Evolutionary conservation across 2,797 vertebrate species (phyloP), one percentile per base, ranked within the genome.

Genomic region (Helarctos malayanus): DNA sequence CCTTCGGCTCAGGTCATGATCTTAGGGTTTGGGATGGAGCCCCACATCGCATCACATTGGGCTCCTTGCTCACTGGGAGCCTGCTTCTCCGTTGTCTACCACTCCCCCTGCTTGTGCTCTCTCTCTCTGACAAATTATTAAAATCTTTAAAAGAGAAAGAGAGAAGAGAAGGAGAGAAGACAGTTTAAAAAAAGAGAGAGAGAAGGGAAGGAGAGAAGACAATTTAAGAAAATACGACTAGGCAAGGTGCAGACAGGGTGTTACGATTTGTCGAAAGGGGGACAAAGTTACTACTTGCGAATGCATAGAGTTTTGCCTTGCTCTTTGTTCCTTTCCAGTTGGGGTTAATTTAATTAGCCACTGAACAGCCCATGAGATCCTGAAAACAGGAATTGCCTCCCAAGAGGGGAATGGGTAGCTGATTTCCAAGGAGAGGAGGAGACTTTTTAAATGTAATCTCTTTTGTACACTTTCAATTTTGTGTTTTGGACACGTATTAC

Each of bases 381-480:
- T 49, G 56, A 38, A 45, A 79, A 73, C 10, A 63, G 10, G 3
- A 75, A 49, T 8, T 85, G 21, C 57, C 73, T 68, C 73, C 41
- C n/a, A 29, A 49, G 27, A 69, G 13, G n/a, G 32, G 27, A 92
- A 49, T 13, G 32, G 10, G 8, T 38, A 15, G 38, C 8, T 95
- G 29, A 86, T 61, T 68, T 59, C 47, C 81, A 89, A 76, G 19
- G 45, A 86, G 29, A 87, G 68, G 52, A 71, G 38, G 68, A 71
- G 27, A n/a, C 12, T 84, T 41, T 76, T 18, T 18, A 12, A 59
- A 11, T 15, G 8, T 52, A 35, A 45, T 12, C 8, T 47, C 35
- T 93, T 89, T 90, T 90, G 32, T 47, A 89, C 13, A 18, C 63
- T 80, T 93, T 63, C 29, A 61, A 13, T 61, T 93, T 93, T 90